These are phyloP conservation scores for Papilio polytes DNA, from an alignment of 1,140 invertebrate species.

Conservation along the genomic window DNA sequence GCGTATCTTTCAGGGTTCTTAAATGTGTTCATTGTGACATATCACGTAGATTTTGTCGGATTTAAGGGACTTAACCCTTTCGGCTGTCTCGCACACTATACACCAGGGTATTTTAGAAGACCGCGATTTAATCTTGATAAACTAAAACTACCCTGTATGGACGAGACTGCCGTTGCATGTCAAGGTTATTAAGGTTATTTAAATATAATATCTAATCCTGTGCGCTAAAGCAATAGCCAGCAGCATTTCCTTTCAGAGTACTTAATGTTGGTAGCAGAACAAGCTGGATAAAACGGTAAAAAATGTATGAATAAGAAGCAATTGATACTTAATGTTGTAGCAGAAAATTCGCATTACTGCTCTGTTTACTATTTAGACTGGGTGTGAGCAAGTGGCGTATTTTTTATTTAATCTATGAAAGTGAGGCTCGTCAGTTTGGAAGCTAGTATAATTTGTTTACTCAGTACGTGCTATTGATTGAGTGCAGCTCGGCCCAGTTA, in stretches of 20 bases:
- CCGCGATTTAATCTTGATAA: conserved; percentile 35
- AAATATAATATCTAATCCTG: not conserved
- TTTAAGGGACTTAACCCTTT: conserved; percentile 44
- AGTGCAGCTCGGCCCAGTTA: conserved; percentile 66
- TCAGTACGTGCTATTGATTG: conserved; percentile 67
- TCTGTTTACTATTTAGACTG: not conserved
- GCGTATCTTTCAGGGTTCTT: conserved; percentile 27
- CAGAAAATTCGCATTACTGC: conserved; percentile 11
- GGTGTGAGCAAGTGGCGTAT: conserved; percentile 26
- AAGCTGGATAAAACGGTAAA: not conserved
- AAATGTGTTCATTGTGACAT: conserved; percentile 43
- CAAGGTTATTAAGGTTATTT: not conserved
- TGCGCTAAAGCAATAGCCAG: not conserved
- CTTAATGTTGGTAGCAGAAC: too few relatives aligned
- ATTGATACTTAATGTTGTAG: not conserved
- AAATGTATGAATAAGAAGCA: not conserved
- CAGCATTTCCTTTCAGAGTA: not conserved
- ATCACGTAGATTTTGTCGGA: conserved; percentile 44
- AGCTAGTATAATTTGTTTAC: conserved; percentile 58
- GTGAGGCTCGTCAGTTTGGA: conserved; percentile 42
- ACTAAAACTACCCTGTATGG: not conserved
- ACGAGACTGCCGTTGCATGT: not conserved
- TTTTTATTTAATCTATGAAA: conserved; percentile 27
- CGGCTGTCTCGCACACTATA: conserved; percentile 17
- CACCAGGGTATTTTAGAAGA: conserved; percentile 13